Percentiles rank a stretch among this genome's conserved stretches.
These are phyloP conservation scores for Monopis laevigella DNA, from an alignment of 2,888 invertebrate species.

Conservation along the genomic window DNA sequence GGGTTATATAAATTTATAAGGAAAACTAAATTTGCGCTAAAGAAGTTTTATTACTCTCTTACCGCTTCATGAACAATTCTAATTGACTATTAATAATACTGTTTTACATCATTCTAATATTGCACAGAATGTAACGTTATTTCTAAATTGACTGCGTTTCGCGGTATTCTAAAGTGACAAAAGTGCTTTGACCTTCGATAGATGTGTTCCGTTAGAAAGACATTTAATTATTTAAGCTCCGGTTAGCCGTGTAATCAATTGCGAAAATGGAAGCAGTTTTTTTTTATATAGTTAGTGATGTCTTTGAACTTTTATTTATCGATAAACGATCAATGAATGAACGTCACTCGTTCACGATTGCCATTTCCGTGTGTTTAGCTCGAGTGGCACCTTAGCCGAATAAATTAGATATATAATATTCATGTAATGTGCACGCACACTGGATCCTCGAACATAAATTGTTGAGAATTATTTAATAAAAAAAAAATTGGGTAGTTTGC, in stretches of 20 bases:
- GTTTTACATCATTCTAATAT: too few relatives aligned
- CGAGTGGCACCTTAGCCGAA: slow-evolving; percentile 6
- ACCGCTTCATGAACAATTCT: too few relatives aligned
- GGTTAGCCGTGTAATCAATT: not conserved
- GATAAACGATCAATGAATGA: not conserved
- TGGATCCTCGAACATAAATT: slow-evolving; percentile 19
- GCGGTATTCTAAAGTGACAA: too few relatives aligned
- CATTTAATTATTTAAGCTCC: slow-evolving; percentile 1
- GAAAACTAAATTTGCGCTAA: too few relatives aligned
- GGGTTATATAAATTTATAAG: too few relatives aligned
- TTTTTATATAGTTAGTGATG: too few relatives aligned
- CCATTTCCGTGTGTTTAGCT: slow-evolving; percentile 8
- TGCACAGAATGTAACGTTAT: too few relatives aligned
- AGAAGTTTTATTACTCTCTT: too few relatives aligned
- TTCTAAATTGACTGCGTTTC: too few relatives aligned
- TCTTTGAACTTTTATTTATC: not conserved
- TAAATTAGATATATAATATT: slow-evolving; percentile 3
- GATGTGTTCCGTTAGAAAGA: not conserved
- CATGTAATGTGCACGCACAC: slow-evolving; percentile 22
- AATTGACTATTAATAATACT: too few relatives aligned
- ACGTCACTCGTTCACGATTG: slow-evolving; percentile 3
- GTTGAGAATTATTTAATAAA: slow-evolving; percentile 16
- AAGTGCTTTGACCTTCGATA: slow-evolving; percentile 1
- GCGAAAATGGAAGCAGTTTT: not conserved
- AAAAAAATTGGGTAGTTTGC: slow-evolving; percentile 17